phyloP scores from a whole-genome alignment of 2,888 invertebrate species.

The Seladonia tumulorum region DNA sequence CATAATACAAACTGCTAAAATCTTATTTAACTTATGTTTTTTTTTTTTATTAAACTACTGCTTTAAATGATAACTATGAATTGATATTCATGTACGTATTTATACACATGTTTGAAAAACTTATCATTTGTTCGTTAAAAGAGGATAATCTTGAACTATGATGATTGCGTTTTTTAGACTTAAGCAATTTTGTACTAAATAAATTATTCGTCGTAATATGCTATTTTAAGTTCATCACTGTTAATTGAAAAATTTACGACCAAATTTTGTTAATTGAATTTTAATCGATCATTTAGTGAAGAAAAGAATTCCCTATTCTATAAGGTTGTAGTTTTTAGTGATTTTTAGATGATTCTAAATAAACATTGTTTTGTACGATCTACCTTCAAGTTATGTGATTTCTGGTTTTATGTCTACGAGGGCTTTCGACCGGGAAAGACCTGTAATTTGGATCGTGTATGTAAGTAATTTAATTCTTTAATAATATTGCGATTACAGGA shows the following conservation, averaged over 20 bases:
- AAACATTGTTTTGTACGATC: background rate
- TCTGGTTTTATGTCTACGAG: background rate
- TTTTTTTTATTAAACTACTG: no score
- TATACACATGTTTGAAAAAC: background rate
- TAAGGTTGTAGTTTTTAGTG: background rate
- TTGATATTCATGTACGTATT: background rate
- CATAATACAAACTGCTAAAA: background rate
- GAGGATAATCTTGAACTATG: background rate
- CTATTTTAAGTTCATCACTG: background rate
- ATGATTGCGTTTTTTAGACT: background rate
- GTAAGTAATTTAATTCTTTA: background rate
- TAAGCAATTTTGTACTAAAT: background rate
- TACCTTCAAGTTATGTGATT: conserved; percentile 4
- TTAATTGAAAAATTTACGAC: background rate
- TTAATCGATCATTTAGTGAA: background rate
- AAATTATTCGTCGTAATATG: background rate
- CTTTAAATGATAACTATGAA: background rate
- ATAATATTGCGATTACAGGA: background rate
- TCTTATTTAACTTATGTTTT: no score
- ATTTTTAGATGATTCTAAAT: background rate
- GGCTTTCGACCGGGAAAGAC: background rate
- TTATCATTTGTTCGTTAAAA: background rate
- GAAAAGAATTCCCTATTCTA: conserved; percentile 37
- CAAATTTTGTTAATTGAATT: background rate
- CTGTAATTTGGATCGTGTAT: conserved; percentile 1